These are phyloP conservation scores for Helicoverpa zea DNA, from an alignment of 1,140 invertebrate species.

Conservation along the genomic window DNA sequence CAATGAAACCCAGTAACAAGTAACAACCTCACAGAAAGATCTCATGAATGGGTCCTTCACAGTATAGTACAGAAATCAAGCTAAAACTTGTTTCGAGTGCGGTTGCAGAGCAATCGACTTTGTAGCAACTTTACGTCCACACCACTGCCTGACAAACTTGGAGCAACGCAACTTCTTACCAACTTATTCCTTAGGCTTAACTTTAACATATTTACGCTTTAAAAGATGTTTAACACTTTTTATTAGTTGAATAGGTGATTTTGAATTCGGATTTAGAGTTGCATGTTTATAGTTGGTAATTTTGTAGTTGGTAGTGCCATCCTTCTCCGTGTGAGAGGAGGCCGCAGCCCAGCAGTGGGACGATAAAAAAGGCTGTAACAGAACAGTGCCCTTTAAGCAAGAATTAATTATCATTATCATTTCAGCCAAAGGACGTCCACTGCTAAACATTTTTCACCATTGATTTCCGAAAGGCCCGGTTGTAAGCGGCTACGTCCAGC, in stretches of 20 bases:
- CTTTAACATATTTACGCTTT: slow-evolving; percentile 18
- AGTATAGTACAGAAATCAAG: slow-evolving; percentile 52
- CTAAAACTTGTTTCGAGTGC: slow-evolving; percentile 59
- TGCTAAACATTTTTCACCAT: too few species aligned
- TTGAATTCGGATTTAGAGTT: background rate
- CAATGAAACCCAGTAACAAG: slow-evolving; percentile 16
- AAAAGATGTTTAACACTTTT: slow-evolving; percentile 16
- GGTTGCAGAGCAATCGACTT: slow-evolving; percentile 69
- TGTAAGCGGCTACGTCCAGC: too few species aligned
- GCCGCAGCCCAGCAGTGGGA: too few species aligned
- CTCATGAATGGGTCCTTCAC: slow-evolving; percentile 21
- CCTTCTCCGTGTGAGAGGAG: too few species aligned
- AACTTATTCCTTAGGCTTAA: slow-evolving; percentile 45
- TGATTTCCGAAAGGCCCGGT: too few species aligned
- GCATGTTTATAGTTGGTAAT: background rate
- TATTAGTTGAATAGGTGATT: slow-evolving; percentile 10
- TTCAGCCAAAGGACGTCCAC: too few species aligned
- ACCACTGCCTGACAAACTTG: slow-evolving; percentile 50
- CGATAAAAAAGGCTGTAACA: too few species aligned
- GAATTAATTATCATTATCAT: too few species aligned
- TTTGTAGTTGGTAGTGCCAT: too few species aligned
- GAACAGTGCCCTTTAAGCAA: too few species aligned
- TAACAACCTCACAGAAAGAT: background rate
- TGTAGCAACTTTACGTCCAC: slow-evolving; percentile 58
- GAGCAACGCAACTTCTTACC: slow-evolving; percentile 34